phyloP scores from a whole-genome alignment of 2,888 invertebrate genomes.

The Axea sp. region DNA sequence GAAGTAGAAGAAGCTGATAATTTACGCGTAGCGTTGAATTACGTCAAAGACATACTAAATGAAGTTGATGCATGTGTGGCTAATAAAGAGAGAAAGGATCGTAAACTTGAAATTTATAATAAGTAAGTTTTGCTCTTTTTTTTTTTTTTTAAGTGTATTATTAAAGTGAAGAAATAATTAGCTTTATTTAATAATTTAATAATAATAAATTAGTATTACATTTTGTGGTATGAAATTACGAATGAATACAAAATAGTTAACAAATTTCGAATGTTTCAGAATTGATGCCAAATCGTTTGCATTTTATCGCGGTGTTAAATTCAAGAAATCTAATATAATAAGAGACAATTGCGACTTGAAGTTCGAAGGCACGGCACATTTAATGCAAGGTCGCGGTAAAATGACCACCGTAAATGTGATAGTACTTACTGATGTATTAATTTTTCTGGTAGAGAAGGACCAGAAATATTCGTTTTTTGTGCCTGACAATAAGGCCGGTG shows the following conservation, averaged over 20 bases:
- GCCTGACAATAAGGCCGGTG: constrained; percentile 97
- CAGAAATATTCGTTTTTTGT: constrained; percentile 96
- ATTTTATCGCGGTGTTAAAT: constrained; percentile 90
- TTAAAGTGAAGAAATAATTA: too few relatives aligned
- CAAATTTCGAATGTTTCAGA: too few relatives aligned
- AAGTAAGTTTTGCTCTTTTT: constrained; percentile 69
- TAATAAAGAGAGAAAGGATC: constrained; percentile 92
- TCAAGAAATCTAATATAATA: constrained; percentile 95
- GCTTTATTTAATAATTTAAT: too few relatives aligned
- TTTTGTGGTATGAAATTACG: too few relatives aligned
- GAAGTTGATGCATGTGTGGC: constrained; percentile 96
- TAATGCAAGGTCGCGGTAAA: constrained; percentile 95
- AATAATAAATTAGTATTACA: too few relatives aligned
- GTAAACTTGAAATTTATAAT: constrained; percentile 95
- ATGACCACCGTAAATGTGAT: constrained; percentile 93
- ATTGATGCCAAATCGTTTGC: constrained; percentile 96
- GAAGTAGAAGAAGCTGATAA: constrained; percentile 91
- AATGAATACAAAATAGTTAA: too few relatives aligned
- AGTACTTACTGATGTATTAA: constrained; percentile 93
- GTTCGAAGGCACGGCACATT: constrained; percentile 92
- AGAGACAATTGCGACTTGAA: constrained; percentile 90
- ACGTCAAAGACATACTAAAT: constrained; percentile 93
- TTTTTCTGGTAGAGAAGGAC: constrained; percentile 92
- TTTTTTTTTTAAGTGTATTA: too few relatives aligned
- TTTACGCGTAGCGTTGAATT: constrained; percentile 87